Base-by-base conservation (phyloP, 2,113 vertebrate species). In the Crotalus tigris region DNA sequence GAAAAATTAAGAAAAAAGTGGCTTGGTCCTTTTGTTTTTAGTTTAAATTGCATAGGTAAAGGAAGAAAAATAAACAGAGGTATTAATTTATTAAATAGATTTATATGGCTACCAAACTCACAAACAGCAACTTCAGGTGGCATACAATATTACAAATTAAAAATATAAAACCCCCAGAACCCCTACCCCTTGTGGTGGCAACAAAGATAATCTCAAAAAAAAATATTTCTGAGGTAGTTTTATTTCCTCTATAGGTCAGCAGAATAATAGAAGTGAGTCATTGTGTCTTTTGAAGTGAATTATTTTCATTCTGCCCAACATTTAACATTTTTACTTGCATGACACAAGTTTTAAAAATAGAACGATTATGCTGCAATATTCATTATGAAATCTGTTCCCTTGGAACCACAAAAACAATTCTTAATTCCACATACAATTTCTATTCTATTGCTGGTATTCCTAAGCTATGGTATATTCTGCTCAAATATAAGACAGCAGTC, bases 331-430 rank as follows among this genome's bases (percentile, higher is more conserved):
- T 11, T 8, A 4, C 3, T 44, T 88, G 51, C 46, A 49, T 13
- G 29, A 81, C 10, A 81, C n/a, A n/a, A 13, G 29, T 91, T 85
- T 91, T 87, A 91, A 75, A 81, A 93, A 93, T n/a, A 89, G 44
- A 75, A 87, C 13, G 21, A 13, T 51, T 81, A 4, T 85, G 26
- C 26, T 88, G 19, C 29, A 75, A 87, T 87, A 90, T 69, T 55
- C 61, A 57, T 49, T 3, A 85, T 81, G 46, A 57, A 59, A 44
- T 55, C 54, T 92, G 21, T 26, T n/a, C 61, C 46, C 51, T 39
- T 81, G 49, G n/a, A 91, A 91, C 39, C 33, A 29, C 51, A 93
- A 88, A 54, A 93, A 88, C 85, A 91, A 54, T 93, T 91, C 26
- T 87, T 12, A 59, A 81, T 88, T 91, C 29, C 85, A 75, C 12